Conservation (phyloP, 2,797 vertebrate genomes). For the Petrocephalus schoutedeni region DNA sequence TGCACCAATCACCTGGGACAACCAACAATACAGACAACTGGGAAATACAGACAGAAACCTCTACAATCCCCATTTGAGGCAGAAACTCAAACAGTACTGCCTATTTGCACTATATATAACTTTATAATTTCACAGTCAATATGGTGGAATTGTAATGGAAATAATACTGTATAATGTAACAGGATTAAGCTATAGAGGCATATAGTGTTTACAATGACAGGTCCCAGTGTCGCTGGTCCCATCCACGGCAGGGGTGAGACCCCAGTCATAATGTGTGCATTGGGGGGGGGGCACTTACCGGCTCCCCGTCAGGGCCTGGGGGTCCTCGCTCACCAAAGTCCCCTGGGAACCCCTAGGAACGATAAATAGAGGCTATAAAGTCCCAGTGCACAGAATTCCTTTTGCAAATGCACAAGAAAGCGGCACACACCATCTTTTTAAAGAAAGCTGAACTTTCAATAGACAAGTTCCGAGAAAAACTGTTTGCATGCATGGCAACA, state of each 20-base stretch:
- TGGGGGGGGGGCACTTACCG: conserved; percentile 70
- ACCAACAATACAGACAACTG: neutral
- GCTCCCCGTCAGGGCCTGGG: conserved; percentile 90
- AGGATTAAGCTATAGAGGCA: neutral
- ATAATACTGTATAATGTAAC: neutral
- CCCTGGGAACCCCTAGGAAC: conserved; percentile 87
- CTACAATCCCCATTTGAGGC: neutral
- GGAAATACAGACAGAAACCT: neutral
- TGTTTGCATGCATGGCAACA: neutral
- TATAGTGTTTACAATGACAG: neutral
- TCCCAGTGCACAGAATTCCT: neutral
- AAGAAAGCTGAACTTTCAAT: neutral
- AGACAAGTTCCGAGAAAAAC: neutral
- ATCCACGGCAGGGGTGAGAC: conserved; percentile 9
- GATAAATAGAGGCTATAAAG: conserved; percentile 35
- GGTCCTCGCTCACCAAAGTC: conserved; percentile 92
- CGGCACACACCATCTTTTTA: neutral
- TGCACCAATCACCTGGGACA: neutral
- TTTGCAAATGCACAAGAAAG: neutral
- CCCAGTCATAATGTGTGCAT: neutral
- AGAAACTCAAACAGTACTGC: neutral
- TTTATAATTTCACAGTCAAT: neutral
- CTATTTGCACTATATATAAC: neutral
- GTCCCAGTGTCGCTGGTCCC: neutral
- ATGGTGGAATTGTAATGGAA: neutral